Base-by-base conservation (phyloP, 1,140 invertebrate species). In the Hylaeus anthracinus region DNA sequence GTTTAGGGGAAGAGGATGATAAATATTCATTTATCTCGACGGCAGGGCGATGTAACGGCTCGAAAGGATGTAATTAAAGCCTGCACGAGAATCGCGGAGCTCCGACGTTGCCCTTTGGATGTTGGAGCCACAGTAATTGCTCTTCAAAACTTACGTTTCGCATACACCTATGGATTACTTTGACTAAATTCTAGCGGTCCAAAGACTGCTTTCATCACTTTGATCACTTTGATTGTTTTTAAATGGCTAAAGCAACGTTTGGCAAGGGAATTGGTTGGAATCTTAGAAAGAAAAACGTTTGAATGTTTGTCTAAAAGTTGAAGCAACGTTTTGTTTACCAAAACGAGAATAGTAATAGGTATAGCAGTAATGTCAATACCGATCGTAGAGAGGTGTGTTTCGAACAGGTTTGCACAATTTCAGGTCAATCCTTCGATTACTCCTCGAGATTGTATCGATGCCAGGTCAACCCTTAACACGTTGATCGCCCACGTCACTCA, bases 21-120 rank as follows among this genome's bases (percentile, higher is more conserved):
- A 79, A 80, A 80, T 80, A 80, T 80, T 80, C 79, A 75, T 69
- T 75, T 75, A 80, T 69, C 56, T 51, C 37, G 56, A 67, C 60
- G 51, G 15, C 45, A 15, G 41, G 9, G n/a, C 37, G 66, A 63
- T 43, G 66, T 48, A 63, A 41, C 75, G 51, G 12, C 26, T 51
- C 26, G 26, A 73, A 66, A 79, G 61, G 77, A 65, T 56, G 77
- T 66, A 73, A 79, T 79, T 79, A 73, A 79, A 79, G 60, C n/a
- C n/a, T 55, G 75, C 45, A 51, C 65, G 55, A 14, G 37, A 55
- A 74, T 65, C n/a, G 73, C n/a, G 51, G 51, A 3, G 48, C 58
- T 12, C 51, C 55, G 48, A 39, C 41, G 15, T 43, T 3, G 60
- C 37, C 1, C 64, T n/a, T 14, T 15, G 63, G 63, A 65, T 45